Evolutionary conservation across 2,113 vertebrate genomes (phyloP).

Genomic region (Varanus komodoensis): DNA sequence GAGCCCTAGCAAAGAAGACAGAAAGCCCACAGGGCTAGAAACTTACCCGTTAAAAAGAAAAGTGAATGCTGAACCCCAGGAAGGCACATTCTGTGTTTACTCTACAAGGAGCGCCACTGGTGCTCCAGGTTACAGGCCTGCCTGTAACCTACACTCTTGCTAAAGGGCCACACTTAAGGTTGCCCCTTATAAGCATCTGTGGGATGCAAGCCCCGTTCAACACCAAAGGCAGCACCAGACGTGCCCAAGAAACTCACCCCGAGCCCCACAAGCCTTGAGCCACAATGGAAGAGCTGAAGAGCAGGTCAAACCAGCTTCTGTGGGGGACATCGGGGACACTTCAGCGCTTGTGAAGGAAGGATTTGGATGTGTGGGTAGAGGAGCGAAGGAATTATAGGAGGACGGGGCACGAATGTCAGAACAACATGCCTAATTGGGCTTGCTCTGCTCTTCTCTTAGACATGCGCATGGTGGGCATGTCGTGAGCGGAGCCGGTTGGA

Average conservation of each 20-base stretch:
- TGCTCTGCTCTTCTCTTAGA: too few relatives aligned
- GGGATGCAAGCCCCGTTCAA: neutral
- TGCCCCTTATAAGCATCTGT: neutral
- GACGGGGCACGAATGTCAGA: neutral
- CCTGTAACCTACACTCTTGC: neutral
- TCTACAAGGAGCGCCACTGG: neutral
- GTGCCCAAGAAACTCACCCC: neutral
- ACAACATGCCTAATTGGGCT: neutral
- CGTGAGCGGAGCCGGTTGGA: too few relatives aligned
- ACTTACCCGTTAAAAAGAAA: neutral
- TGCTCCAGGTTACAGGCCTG: neutral
- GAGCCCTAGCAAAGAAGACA: too few relatives aligned
- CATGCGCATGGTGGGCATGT: too few relatives aligned
- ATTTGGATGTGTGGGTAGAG: neutral
- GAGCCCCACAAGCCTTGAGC: neutral
- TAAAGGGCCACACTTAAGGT: neutral
- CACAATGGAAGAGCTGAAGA: neutral
- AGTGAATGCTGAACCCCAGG: neutral
- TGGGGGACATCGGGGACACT: neutral
- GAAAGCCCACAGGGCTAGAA: neutral
- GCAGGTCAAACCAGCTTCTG: neutral
- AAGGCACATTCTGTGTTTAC: neutral
- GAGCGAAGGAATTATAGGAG: neutral
- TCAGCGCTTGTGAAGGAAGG: neutral
- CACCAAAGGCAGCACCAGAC: too few relatives aligned